These are phyloP conservation scores for Spermophilus dauricus DNA, from an alignment of 2,113 vertebrate genomes.

Conservation along the genomic window DNA sequence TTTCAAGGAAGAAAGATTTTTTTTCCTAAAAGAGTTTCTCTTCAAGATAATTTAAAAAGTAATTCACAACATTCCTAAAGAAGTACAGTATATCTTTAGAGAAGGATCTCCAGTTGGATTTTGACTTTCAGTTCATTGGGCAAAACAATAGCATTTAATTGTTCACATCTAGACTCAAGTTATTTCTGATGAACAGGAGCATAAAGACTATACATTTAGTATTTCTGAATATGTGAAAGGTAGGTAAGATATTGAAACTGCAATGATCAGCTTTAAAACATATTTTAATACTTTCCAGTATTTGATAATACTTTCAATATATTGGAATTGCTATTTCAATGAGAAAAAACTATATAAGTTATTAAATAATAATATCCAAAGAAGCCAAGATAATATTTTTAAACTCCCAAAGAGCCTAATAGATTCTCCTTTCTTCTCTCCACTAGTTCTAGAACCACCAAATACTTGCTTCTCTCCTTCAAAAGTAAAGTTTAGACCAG, in stretches of 20 bases:
- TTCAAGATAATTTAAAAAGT: conserved; percentile 25
- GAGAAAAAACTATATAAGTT: not conserved
- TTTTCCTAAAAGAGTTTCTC: not conserved
- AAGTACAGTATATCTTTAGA: not conserved
- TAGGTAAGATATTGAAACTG: not conserved
- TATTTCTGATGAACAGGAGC: not conserved
- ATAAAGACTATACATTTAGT: not conserved
- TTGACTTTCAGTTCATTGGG: not conserved
- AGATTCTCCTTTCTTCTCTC: not conserved
- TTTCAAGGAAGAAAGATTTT: not conserved
- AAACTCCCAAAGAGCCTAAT: not conserved
- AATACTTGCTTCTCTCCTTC: not conserved
- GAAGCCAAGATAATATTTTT: not conserved
- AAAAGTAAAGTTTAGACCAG: not conserved
- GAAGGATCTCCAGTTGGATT: not conserved
- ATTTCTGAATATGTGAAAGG: not conserved
- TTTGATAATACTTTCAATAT: not conserved
- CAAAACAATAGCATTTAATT: not conserved
- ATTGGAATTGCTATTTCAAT: not conserved
- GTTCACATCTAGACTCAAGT: not conserved
- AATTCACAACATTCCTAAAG: not conserved
- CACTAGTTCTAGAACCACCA: not conserved
- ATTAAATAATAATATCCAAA: not conserved
- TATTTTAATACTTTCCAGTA: not conserved
- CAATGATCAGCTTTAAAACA: not conserved